Conservation (phyloP, 2,888 invertebrate genomes). For the Halictus quadricinctus region DNA sequence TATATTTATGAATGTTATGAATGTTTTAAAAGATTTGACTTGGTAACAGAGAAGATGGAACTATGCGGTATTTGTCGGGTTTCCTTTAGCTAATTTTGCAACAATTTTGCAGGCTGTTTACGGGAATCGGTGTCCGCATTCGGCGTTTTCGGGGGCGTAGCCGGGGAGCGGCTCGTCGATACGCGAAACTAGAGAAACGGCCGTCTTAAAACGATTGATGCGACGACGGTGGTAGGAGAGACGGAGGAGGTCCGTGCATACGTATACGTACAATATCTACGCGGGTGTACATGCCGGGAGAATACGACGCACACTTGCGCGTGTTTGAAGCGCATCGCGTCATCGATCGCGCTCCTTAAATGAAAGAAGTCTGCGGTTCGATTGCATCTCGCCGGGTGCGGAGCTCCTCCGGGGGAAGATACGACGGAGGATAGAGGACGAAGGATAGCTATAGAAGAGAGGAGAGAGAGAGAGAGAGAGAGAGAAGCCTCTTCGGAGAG, state of each 20-base stretch:
- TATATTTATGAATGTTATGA: no score
- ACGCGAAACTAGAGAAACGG: not conserved
- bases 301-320: slow-evolving; percentile 50
- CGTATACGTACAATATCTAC: not conserved
- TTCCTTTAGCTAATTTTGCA: no score
- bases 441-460: slow-evolving; percentile 4
- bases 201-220: slow-evolving; percentile 5
- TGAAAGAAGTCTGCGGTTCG: slow-evolving; percentile 58
- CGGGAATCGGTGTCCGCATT: not conserved
- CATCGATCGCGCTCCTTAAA: slow-evolving; percentile 64
- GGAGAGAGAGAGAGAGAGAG: not conserved
- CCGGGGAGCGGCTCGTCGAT: not conserved
- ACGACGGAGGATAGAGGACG: not conserved
- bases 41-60: no score
- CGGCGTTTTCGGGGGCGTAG: not conserved
- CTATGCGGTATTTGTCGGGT: no score
- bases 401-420: slow-evolving; percentile 29
- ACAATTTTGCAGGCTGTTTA: no score
- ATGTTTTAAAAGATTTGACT: no score
- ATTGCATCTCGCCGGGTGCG: slow-evolving; percentile 55
- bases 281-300: not conserved
- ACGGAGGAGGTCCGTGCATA: not conserved
- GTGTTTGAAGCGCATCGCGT: slow-evolving; percentile 46
- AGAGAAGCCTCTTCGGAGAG: not conserved
- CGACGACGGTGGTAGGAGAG: not conserved